Base-by-base conservation (phyloP, 2,797 vertebrate genomes). In the Enteromius viviparus region DNA sequence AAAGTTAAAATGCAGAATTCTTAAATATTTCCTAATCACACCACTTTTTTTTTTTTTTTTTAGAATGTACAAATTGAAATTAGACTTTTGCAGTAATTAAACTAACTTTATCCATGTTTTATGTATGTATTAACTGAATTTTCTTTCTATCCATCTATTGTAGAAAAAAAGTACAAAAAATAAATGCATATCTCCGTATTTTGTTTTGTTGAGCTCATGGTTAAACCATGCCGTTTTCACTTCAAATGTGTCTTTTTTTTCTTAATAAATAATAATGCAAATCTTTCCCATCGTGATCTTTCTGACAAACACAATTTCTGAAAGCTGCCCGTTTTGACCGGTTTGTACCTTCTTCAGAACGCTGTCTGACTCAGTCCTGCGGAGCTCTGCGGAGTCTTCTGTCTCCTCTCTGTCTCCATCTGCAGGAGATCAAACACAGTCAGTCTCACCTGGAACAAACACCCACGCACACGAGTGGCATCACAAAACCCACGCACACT, bases 291-390 rank as follows among this genome's bases (percentile, higher is more conserved):
- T 23, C 42, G 17, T 26, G 26, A 29, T 26, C 14, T 47, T 70
- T 72, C 47, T 19, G 19, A 74, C 23, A 85, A 81, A 76, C 12
- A 66, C 23, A 84, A 7, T 42, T 23, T 80, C 17, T 15, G 15
- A 47, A 21, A 32, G 26, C 23, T 26, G 49, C 17, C 11, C n/a
- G 49, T 23, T 23, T 23, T 71, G 23, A 89, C 80, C 83, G 79
- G 88, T 88, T 82, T 47, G 19, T 60, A 96, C 96, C 97, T 98
- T 98, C 89, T 98, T 97, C 75, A 98, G 91, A 84, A 97, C 95
- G 10, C 97, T 95, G 86, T 98, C 97, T 0, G 97, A 98, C 82
- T 98, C 97, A 7, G 97, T 97, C 84, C 97, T 96, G 83, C 97
- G 93, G 55, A 98, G 96, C 87, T 98, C 97, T 78, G 95, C 94